These are phyloP conservation scores for Hydrozoanthus gracilis DNA, from an alignment of 92 coral and sea anemone species.

Conservation along the genomic window DNA sequence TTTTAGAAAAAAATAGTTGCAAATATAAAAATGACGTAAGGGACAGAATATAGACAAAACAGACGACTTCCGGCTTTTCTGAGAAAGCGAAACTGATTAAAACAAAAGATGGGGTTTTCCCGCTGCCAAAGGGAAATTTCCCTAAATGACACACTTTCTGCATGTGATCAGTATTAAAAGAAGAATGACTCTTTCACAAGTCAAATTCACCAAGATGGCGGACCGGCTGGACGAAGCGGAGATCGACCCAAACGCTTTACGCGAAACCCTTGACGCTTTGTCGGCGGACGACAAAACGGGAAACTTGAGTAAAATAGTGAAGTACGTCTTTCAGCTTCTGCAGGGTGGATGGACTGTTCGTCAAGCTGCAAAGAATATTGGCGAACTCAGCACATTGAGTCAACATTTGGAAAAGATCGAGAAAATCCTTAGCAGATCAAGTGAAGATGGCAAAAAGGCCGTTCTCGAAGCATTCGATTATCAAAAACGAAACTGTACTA, in stretches of 20 bases:
- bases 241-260: slow-evolving; percentile 6
- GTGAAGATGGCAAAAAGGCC: slow-evolving; percentile 56
- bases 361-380: slow-evolving; percentile 43
- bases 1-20: too few species aligned
- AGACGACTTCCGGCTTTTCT: too few species aligned
- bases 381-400: slow-evolving; percentile 44
- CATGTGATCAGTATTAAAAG: background rate
- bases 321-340: slow-evolving; percentile 16
- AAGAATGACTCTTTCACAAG: background rate
- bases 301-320: slow-evolving; percentile 43
- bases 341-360: slow-evolving; percentile 61
- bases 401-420: slow-evolving; percentile 49
- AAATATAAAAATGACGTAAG: too few species aligned
- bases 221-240: background rate
- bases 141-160: background rate
- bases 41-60: too few species aligned
- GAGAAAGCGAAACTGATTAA: too few species aligned
- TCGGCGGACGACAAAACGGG: slow-evolving; percentile 55
- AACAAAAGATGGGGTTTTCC: too few species aligned
- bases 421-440: slow-evolving; percentile 29
- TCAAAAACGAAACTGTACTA: slow-evolving; percentile 56
- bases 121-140: background rate
- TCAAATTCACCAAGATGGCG: slow-evolving; percentile 1
- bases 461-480: slow-evolving; percentile 48
- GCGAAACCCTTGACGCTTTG: slow-evolving; percentile 23